Percentiles rank a stretch among this genome's conserved stretches.
Conservation (phyloP, 2,888 invertebrate genomes). For the Drosophila pseudotakahashii region DNA sequence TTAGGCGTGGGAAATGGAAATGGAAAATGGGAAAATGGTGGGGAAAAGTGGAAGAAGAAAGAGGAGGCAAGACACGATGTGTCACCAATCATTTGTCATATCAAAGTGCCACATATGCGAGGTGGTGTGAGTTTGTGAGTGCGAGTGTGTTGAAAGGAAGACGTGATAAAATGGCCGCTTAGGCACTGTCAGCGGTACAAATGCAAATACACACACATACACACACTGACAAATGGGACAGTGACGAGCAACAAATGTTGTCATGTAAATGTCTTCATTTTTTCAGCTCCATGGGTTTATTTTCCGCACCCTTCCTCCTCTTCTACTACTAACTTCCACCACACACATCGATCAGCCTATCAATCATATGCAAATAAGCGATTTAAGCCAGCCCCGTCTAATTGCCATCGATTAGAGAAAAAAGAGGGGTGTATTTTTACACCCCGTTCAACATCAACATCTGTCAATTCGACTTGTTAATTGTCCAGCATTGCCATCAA, state of each 20-base stretch:
- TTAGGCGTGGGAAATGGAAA: conserved; percentile 9
- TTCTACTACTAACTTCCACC: too few species aligned
- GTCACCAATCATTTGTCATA: conserved; percentile 69
- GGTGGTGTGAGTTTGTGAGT: conserved; percentile 6
- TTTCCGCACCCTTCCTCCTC: not conserved
- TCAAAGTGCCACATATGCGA: conserved; percentile 22
- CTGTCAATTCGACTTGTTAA: conserved; percentile 52
- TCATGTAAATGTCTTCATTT: conserved; percentile 66
- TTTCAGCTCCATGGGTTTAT: conserved; percentile 19
- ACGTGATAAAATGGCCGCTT: conserved; percentile 78
- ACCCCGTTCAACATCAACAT: conserved; percentile 43
- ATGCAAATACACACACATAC: conserved; percentile 28
- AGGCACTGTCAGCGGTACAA: conserved; percentile 65
- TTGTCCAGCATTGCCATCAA: conserved; percentile 32
- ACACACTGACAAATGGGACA: conserved; percentile 59
- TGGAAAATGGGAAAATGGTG: not conserved
- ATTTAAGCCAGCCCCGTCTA: conserved; percentile 22
- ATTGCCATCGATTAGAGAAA: conserved; percentile 35
- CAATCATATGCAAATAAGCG: conserved; percentile 67
- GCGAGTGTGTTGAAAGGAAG: conserved; percentile 56
- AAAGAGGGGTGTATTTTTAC: conserved; percentile 9
- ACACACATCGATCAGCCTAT: conserved; percentile 26
- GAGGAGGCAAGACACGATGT: conserved; percentile 28
- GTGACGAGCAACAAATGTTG: conserved; percentile 67
- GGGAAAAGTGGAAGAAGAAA: not conserved